These are phyloP conservation scores for Sparus aurata DNA, from an alignment of 2,797 vertebrate genomes.

Conservation along the genomic window DNA sequence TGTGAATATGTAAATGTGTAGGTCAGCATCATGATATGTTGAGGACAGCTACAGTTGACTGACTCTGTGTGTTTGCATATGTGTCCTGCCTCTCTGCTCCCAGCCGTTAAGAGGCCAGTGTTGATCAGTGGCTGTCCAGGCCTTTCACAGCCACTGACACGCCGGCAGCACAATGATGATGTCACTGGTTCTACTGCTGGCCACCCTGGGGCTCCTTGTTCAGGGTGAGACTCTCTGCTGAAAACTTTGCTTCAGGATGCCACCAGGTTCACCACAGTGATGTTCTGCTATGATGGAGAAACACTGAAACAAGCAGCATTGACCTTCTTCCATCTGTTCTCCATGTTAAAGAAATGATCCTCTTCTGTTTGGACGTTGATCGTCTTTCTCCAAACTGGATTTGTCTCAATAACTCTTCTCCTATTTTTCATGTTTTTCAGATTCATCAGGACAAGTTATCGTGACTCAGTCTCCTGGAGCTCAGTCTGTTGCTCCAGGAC, in stretches of 20 bases:
- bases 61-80: conserved; percentile 30
- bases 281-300: conserved; percentile 30
- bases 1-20: background rate
- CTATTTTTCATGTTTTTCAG: conserved; percentile 19
- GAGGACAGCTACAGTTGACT: background rate
- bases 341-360: conserved; percentile 16
- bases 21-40: no score
- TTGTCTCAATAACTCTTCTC: conserved; percentile 16
- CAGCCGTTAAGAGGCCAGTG: conserved; percentile 33
- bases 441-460: background rate
- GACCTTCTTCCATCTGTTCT: background rate
- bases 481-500: no score
- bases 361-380: conserved; percentile 17
- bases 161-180: conserved; percentile 49
- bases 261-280: background rate
- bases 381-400: background rate
- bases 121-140: conserved; percentile 37
- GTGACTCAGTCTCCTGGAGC: background rate
- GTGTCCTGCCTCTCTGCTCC: conserved; percentile 37
- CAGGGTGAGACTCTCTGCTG: conserved; percentile 30
- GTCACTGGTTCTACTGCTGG: conserved; percentile 48
- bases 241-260: conserved; percentile 7
- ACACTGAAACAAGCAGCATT: background rate
- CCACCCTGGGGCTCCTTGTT: conserved; percentile 40
- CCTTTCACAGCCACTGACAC: conserved; percentile 38